A percentile compares a stretch with the other conserved stretches of the same genome.
Conservation (phyloP, 2,888 invertebrate species). For the Dryomyza anilis region DNA sequence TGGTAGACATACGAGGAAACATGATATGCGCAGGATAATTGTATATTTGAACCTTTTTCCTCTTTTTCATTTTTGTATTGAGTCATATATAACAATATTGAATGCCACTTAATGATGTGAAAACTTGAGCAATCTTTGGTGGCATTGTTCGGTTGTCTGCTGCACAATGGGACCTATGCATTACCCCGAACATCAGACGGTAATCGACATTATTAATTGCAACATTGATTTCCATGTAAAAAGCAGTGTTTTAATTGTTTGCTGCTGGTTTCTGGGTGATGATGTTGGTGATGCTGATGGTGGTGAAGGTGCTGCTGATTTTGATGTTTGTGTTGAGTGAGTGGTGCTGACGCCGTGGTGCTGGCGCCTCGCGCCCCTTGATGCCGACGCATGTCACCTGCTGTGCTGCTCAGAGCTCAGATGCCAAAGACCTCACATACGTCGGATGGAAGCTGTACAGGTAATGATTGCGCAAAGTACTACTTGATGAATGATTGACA, state of each 20-base stretch:
- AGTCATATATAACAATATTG: no score
- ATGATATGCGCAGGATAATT: no score
- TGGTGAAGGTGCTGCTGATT: no score
- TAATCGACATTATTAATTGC: constrained; percentile 20
- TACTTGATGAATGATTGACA: constrained; percentile 27
- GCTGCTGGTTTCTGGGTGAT: neutral
- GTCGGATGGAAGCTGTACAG: no score
- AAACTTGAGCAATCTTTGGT: neutral
- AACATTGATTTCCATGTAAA: constrained; percentile 21
- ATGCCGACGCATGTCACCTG: constrained; percentile 9
- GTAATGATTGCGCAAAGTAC: constrained; percentile 5
- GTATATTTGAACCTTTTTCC: no score
- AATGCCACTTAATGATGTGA: neutral
- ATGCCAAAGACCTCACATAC: constrained; percentile 1
- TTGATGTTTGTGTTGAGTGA: neutral
- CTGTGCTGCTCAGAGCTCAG: no score
- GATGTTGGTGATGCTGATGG: neutral
- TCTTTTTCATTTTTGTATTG: no score
- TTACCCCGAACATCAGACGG: neutral
- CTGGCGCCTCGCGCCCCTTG: neutral
- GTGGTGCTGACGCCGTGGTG: constrained; percentile 3
- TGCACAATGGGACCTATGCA: neutral
- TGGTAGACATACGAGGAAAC: neutral
- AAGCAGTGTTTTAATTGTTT: neutral
- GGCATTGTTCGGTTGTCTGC: neutral